Percentiles rank a stretch among this genome's conserved stretches.
phyloP scores from a whole-genome alignment of 1,140 invertebrate genomes.

The Drosophila equinoxialis region DNA sequence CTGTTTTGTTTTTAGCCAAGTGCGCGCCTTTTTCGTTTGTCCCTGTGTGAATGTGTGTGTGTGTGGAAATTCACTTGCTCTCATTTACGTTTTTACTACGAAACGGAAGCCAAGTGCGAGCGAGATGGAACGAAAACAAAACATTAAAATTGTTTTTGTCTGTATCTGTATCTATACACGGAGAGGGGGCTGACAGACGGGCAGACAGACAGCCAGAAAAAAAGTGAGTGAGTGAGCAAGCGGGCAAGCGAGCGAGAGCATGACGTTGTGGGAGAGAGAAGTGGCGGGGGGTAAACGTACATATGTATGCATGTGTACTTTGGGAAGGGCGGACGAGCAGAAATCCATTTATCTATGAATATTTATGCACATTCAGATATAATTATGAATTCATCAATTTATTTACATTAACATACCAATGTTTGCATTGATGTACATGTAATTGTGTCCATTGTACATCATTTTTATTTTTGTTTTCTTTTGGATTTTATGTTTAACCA shows the following conservation, averaged over 20 bases:
- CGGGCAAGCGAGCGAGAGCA: no score
- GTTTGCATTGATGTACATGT: neutral
- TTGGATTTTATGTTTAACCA: no score
- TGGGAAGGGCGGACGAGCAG: no score
- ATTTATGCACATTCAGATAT: neutral
- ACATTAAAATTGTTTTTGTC: constrained; percentile 56
- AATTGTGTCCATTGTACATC: no score
- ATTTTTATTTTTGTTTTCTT: no score
- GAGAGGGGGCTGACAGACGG: neutral
- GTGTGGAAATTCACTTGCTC: constrained; percentile 71
- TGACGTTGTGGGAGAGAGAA: no score
- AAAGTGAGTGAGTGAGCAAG: neutral
- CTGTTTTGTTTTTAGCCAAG: constrained; percentile 56
- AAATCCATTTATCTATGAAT: neutral
- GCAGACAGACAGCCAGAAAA: neutral
- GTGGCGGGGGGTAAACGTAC: no score
- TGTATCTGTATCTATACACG: constrained; percentile 12
- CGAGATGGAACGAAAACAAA: constrained; percentile 70
- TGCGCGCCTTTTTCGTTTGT: constrained; percentile 65
- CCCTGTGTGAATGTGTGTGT: constrained; percentile 17
- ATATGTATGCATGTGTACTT: no score
- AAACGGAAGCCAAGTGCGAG: constrained; percentile 54
- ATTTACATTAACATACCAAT: neutral
- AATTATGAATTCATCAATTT: neutral
- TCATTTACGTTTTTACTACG: constrained; percentile 70